Percentiles rank a stretch among this genome's conserved stretches.
phyloP scores from a whole-genome alignment of 2,797 vertebrate species.

The Nyctalus aviator region DNA sequence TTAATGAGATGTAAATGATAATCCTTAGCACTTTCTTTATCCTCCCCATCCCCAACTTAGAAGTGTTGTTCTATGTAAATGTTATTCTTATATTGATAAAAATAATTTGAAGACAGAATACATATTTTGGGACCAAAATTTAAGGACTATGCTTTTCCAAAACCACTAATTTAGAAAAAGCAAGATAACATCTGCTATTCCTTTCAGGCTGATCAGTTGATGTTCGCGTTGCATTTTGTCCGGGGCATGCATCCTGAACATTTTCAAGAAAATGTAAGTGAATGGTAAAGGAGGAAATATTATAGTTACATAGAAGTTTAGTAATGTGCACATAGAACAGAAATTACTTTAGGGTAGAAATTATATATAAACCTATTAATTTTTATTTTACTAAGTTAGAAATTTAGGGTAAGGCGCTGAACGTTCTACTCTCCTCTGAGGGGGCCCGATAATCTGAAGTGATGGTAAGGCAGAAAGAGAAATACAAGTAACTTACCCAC shows the following conservation, averaged over 20 bases:
- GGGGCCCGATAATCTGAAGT: neutral
- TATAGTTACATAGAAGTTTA: neutral
- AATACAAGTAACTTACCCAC: neutral
- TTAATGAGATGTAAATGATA: neutral
- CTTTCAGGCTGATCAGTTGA: conserved; percentile 95
- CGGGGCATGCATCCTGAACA: conserved; percentile 95
- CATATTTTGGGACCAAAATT: neutral
- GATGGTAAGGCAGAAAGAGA: neutral
- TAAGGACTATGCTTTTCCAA: neutral
- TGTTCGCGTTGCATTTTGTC: conserved; percentile 98
- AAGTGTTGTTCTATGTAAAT: neutral
- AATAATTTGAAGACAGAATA: neutral
- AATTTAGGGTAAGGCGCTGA: neutral
- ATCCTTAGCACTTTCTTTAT: neutral
- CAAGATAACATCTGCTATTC: conserved; percentile 49
- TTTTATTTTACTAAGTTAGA: conserved; percentile 16
- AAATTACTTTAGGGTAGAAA: conserved; percentile 27
- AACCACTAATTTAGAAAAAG: conserved; percentile 34
- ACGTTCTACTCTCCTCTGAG: neutral
- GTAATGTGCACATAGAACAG: neutral
- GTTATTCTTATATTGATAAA: neutral
- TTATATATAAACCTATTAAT: neutral
- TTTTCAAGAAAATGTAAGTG: conserved; percentile 96
- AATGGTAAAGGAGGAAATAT: neutral
- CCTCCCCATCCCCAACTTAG: neutral